Conservation (phyloP, 2,113 vertebrate species). For the Grus americana region DNA sequence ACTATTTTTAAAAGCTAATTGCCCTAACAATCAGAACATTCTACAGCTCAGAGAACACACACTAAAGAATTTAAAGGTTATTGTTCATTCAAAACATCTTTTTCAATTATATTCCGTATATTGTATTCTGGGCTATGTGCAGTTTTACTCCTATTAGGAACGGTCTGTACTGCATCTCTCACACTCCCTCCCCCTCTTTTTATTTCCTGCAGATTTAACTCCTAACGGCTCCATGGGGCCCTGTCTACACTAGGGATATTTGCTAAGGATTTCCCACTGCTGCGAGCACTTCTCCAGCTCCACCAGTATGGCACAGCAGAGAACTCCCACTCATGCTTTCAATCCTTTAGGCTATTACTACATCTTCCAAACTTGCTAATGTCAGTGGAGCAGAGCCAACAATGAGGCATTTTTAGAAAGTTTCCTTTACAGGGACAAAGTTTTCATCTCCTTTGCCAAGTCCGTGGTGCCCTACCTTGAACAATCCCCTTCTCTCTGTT, state of each 20-base stretch:
- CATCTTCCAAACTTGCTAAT: conserved; percentile 2
- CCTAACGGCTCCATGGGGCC: background rate
- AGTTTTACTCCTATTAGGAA: conserved; percentile 45
- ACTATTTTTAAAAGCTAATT: conserved; percentile 69
- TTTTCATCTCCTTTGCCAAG: conserved; percentile 17
- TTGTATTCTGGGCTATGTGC: conserved; percentile 1
- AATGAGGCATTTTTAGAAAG: conserved; percentile 27
- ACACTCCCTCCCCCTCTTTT: background rate
- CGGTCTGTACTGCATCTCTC: conserved; percentile 21
- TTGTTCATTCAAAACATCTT: conserved; percentile 41
- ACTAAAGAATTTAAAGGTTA: conserved; percentile 43
- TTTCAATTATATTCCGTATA: background rate
- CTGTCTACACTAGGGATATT: conserved; percentile 1
- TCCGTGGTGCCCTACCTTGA: background rate
- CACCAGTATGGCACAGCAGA: background rate
- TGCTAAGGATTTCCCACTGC: conserved; percentile 32
- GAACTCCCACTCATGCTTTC: conserved; percentile 1
- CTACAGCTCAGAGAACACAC: conserved; percentile 48
- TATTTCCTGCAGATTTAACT: conserved; percentile 49
- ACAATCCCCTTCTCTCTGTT: background rate
- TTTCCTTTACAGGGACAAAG: background rate
- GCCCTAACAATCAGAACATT: conserved; percentile 55
- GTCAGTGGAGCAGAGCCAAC: conserved; percentile 17
- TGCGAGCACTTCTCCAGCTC: background rate
- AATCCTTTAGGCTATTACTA: conserved; percentile 24